phyloP scores from a whole-genome alignment of 2,888 invertebrate species.

The Thysanoteuthis rhombus region DNA sequence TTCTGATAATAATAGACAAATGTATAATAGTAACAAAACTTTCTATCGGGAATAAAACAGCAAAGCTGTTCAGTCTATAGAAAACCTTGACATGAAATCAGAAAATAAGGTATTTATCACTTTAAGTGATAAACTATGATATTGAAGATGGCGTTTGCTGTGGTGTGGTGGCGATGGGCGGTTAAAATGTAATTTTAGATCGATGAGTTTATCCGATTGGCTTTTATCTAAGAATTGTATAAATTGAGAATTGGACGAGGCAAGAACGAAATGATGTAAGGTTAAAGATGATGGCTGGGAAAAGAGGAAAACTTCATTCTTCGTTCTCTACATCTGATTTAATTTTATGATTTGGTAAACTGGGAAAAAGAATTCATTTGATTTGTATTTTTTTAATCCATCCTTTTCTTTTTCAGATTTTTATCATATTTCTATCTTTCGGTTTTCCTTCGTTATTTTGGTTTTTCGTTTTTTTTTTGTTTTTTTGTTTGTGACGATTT shows the following conservation, averaged over 20 bases:
- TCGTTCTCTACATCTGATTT: neutral
- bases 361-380: neutral
- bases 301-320: neutral
- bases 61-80: neutral
- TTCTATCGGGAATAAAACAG: neutral
- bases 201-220: neutral
- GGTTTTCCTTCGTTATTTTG: too few relatives aligned
- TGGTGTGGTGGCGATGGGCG: neutral
- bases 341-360: neutral
- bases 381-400: neutral
- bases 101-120: neutral
- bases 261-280: neutral
- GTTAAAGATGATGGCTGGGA: neutral
- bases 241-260: neutral
- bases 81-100: neutral
- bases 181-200: neutral
- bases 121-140: neutral
- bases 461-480: too few relatives aligned
- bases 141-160: neutral
- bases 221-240: neutral
- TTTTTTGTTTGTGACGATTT: too few relatives aligned
- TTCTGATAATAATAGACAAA: too few relatives aligned
- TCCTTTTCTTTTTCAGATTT: neutral
- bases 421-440: too few relatives aligned
- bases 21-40: too few relatives aligned